A percentile compares a stretch with the other conserved stretches of the same genome.
phyloP scores from a whole-genome alignment of 1,140 invertebrate species.

The Mya arenaria region DNA sequence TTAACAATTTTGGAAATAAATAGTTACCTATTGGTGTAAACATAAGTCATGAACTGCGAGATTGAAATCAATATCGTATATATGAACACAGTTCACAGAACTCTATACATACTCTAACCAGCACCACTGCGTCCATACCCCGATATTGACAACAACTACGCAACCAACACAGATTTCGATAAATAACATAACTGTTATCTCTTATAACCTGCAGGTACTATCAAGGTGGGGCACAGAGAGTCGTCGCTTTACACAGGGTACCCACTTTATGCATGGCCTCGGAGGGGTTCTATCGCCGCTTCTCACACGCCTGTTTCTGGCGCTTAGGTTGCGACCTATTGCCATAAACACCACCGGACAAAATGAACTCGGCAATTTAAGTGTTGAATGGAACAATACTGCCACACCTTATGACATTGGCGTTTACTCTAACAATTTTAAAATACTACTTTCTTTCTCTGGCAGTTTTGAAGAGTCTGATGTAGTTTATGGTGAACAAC shows the following conservation, averaged over 20 bases:
- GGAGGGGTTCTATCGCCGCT: slow-evolving; percentile 55
- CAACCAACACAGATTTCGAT: too few relatives aligned
- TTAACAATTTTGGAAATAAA: too few relatives aligned
- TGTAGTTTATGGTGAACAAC: neutral
- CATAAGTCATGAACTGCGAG: too few relatives aligned
- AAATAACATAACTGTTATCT: neutral
- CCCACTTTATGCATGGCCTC: slow-evolving; percentile 42
- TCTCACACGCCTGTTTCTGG: slow-evolving; percentile 40
- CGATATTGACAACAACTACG: too few relatives aligned
- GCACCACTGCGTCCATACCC: too few relatives aligned
- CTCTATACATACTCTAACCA: too few relatives aligned
- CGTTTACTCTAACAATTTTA: too few relatives aligned
- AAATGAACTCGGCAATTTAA: neutral
- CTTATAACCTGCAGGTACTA: slow-evolving; percentile 70
- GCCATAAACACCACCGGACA: neutral
- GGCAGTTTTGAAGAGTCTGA: too few relatives aligned
- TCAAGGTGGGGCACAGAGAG: slow-evolving; percentile 80
- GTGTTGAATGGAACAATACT: neutral
- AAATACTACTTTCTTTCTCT: neutral
- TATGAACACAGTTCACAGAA: too few relatives aligned
- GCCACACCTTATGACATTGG: neutral
- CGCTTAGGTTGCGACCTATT: neutral
- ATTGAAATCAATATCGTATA: too few relatives aligned
- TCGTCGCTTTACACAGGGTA: slow-evolving; percentile 24
- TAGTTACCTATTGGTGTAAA: too few relatives aligned